Evolutionary conservation across 2,113 vertebrate genomes (phyloP).

Genomic region (Hylia prasina): DNA sequence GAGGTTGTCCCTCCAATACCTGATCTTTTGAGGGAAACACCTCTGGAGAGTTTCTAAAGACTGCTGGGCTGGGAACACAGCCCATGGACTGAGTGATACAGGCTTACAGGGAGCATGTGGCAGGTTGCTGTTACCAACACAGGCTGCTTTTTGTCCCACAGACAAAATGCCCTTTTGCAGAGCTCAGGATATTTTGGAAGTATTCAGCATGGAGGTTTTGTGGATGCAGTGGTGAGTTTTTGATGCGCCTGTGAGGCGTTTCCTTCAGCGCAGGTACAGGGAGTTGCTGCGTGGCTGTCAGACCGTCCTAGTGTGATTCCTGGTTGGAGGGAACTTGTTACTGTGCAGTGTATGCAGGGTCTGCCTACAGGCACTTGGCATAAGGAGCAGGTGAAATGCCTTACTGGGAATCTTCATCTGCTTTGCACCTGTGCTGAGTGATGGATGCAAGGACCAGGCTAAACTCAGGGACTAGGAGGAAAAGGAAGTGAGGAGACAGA

Average conservation of each 20-base stretch:
- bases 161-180: not conserved
- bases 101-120: rapidly evolving
- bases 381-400: not conserved
- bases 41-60: no score
- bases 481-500: not conserved
- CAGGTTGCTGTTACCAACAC: not conserved
- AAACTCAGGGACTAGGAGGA: not conserved
- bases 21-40: no score
- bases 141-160: not conserved
- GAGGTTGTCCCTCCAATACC: not conserved
- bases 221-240: not conserved
- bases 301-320: rapidly evolving
- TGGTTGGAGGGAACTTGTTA: not conserved
- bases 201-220: not conserved
- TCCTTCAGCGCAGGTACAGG: not conserved
- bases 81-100: rapidly evolving
- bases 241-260: rapidly evolving
- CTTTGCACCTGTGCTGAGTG: not conserved
- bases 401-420: not conserved
- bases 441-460: rapidly evolving
- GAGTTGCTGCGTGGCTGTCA: not conserved
- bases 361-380: not conserved
- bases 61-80: not conserved
- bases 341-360: rapidly evolving
- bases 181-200: not conserved